A percentile compares a stretch with the other conserved stretches of the same genome.
phyloP scores from a whole-genome alignment of 2,113 vertebrate species.

The Furnarius figulus region DNA sequence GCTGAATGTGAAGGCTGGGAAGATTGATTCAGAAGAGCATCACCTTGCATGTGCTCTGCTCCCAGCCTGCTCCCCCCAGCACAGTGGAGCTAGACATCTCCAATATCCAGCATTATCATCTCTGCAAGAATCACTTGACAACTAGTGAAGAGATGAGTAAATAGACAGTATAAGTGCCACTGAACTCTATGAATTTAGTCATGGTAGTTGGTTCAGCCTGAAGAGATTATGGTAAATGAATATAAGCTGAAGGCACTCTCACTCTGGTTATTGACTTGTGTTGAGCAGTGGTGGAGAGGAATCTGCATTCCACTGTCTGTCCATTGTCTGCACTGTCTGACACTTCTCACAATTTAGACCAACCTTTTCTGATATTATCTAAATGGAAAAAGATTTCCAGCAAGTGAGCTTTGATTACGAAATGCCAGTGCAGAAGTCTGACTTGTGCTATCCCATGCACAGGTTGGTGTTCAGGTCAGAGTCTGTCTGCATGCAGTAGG shows the following conservation, averaged over 20 bases:
- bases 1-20: neutral
- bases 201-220: neutral
- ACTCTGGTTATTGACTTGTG: neutral
- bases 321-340: neutral
- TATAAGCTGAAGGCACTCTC: neutral
- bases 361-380: neutral
- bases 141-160: neutral
- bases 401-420: neutral
- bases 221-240: neutral
- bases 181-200: neutral
- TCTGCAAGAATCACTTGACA: neutral
- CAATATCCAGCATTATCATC: neutral
- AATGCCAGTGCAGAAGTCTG: neutral
- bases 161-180: neutral
- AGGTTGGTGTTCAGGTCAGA: neutral
- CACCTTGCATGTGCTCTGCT: neutral
- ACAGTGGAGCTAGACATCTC: rapidly evolving
- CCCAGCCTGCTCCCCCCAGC: rapidly evolving
- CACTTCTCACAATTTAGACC: neutral
- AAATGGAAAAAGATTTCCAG: neutral
- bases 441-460: neutral
- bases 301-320: neutral
- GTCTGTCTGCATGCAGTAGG: too few species aligned
- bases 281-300: neutral
- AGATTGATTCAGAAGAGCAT: neutral